Evolutionary conservation across 2,888 invertebrate genomes (phyloP).

Genomic region (Carterocephalus palaemon): DNA sequence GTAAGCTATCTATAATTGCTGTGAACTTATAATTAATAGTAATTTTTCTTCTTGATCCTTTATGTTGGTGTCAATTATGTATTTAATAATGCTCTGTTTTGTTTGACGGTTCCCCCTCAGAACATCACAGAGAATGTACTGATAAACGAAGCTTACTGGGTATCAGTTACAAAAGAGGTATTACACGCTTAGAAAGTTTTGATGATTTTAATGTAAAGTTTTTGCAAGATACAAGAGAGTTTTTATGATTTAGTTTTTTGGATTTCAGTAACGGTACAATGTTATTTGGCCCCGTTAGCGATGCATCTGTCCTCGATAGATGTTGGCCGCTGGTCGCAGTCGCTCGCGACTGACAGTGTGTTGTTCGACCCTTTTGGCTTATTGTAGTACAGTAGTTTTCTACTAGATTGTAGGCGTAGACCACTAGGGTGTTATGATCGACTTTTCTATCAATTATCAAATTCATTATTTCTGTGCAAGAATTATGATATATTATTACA

Average conservation of each 20-base stretch:
- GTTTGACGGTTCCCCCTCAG: constrained; percentile 86
- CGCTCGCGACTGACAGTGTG: constrained; percentile 56
- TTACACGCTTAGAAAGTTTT: constrained; percentile 82
- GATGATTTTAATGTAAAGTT: constrained; percentile 78
- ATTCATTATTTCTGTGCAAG: constrained; percentile 75
- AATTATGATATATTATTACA: constrained; percentile 65
- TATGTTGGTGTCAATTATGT: constrained; percentile 46
- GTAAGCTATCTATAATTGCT: constrained; percentile 57
- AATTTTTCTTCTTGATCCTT: constrained; percentile 30
- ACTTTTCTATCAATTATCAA: constrained; percentile 76
- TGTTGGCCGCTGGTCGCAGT: constrained; percentile 54
- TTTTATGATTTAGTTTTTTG: constrained; percentile 79
- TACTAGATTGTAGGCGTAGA: constrained; percentile 77
- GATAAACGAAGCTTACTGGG: constrained; percentile 96
- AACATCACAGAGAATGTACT: constrained; percentile 97
- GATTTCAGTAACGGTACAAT: constrained; percentile 78
- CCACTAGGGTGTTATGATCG: constrained; percentile 77
- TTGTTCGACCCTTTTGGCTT: constrained; percentile 77
- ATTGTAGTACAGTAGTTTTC: constrained; percentile 75
- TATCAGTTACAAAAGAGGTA: constrained; percentile 95
- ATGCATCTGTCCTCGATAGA: constrained; percentile 79
- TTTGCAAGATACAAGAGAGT: constrained; percentile 76
- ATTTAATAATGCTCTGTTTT: constrained; percentile 74
- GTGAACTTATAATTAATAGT: constrained; percentile 21
- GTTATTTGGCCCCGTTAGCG: constrained; percentile 80